Evolutionary conservation across 2,797 vertebrate species (phyloP).

Genomic region (Aplochiton taeniatus): DNA sequence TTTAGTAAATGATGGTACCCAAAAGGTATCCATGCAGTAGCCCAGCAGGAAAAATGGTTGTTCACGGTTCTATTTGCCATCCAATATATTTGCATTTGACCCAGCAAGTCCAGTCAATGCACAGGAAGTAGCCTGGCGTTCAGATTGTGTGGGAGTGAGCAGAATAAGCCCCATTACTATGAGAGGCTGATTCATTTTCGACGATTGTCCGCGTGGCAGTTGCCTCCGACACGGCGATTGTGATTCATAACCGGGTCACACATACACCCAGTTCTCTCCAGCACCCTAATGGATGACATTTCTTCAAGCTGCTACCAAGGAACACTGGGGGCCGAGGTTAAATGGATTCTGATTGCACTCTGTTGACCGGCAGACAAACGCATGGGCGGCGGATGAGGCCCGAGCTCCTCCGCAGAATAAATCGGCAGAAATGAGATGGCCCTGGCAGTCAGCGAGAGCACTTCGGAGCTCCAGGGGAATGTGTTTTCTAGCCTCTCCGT

Average conservation of each 20-base stretch:
- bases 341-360: conserved; percentile 52
- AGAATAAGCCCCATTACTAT: neutral
- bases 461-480: conserved; percentile 42
- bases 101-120: neutral
- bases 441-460: conserved; percentile 51
- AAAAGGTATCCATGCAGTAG: no score
- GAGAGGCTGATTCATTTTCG: neutral
- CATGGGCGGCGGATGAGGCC: conserved; percentile 38
- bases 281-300: conserved; percentile 26
- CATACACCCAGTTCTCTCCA: conserved; percentile 26
- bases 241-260: conserved; percentile 30
- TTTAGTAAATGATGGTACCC: no score
- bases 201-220: neutral
- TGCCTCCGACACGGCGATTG: conserved; percentile 18
- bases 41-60: no score
- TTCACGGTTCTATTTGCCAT: no score
- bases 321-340: conserved; percentile 40
- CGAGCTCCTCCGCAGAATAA: conserved; percentile 55
- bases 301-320: conserved; percentile 6
- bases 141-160: neutral
- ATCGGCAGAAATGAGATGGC: conserved; percentile 51
- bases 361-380: conserved; percentile 46
- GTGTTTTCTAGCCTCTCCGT: conserved; percentile 46
- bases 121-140: neutral
- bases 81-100: neutral